Conservation (phyloP, 2,888 invertebrate genomes). For the Epistrophe eligans region DNA sequence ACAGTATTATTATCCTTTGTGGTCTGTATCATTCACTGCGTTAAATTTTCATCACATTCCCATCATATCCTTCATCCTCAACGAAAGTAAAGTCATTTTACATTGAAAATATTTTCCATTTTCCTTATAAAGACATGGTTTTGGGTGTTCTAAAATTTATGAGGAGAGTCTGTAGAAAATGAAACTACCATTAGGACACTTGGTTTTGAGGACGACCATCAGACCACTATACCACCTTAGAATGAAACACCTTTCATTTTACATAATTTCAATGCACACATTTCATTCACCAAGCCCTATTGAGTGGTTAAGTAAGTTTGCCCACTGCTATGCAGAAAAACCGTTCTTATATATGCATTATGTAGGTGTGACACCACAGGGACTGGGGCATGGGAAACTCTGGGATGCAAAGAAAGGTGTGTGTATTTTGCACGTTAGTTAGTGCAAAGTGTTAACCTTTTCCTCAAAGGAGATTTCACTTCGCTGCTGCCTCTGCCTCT, state of each 20-base stretch:
- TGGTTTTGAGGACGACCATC: slow-evolving; percentile 57
- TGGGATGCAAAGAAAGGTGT: background rate
- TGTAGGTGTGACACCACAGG: slow-evolving; percentile 34
- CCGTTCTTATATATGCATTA: slow-evolving; percentile 6
- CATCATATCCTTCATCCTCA: slow-evolving; percentile 9
- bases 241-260: slow-evolving; percentile 38
- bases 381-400: background rate
- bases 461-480: slow-evolving; percentile 61
- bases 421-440: slow-evolving; percentile 45
- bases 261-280: slow-evolving; percentile 42
- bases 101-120: slow-evolving; percentile 36
- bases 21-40: slow-evolving; percentile 40
- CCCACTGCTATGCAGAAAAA: slow-evolving; percentile 46
- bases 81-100: slow-evolving; percentile 57
- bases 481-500: slow-evolving; percentile 14
- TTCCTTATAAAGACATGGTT: slow-evolving; percentile 30
- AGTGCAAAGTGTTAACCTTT: slow-evolving; percentile 68
- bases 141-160: slow-evolving; percentile 13
- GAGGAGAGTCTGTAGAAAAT: slow-evolving; percentile 51
- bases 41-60: slow-evolving; percentile 51
- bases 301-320: slow-evolving; percentile 73
- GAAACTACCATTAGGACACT: slow-evolving; percentile 70
- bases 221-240: slow-evolving; percentile 5
- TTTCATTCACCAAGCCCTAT: slow-evolving; percentile 45
- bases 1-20: slow-evolving; percentile 50